These are phyloP conservation scores for Talpa occidentalis DNA, from an alignment of 2,113 vertebrate species.

Conservation along the genomic window DNA sequence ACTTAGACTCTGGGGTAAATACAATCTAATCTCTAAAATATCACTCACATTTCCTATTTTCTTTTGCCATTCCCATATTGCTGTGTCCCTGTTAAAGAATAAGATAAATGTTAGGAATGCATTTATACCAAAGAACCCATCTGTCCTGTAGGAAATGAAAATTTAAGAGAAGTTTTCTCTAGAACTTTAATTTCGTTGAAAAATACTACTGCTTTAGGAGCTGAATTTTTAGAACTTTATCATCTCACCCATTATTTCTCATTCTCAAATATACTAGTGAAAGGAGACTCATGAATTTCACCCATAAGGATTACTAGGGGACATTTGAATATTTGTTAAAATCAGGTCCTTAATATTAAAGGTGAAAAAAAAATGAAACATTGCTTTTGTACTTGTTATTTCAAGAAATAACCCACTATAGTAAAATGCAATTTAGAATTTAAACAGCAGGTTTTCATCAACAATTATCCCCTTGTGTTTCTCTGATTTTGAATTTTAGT, in stretches of 20 bases:
- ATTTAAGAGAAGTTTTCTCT: neutral
- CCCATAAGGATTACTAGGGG: slow-evolving; percentile 32
- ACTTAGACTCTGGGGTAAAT: neutral
- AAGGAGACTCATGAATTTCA: slow-evolving; percentile 30
- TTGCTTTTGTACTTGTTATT: slow-evolving; percentile 30
- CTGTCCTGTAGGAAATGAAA: slow-evolving; percentile 6
- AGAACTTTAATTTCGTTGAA: neutral
- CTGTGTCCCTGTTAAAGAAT: neutral
- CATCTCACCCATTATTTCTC: slow-evolving; percentile 10
- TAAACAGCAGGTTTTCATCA: neutral
- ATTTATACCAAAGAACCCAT: neutral
- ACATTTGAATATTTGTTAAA: slow-evolving; percentile 26
- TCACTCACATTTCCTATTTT: neutral
- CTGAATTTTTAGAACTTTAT: neutral
- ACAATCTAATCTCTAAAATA: slow-evolving; percentile 10
- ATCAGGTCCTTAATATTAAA: neutral
- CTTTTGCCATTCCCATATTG: neutral
- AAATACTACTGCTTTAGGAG: neutral
- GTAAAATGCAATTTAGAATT: slow-evolving; percentile 29
- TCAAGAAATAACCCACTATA: neutral
- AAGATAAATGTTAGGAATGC: neutral
- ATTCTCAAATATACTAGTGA: slow-evolving; percentile 50
- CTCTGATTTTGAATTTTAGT: slow-evolving; percentile 27
- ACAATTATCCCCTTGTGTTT: neutral
- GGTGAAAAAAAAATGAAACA: slow-evolving; percentile 29